Evolutionary conservation across 2,797 vertebrate genomes (phyloP).

Genomic region (Tauraco hartlaubi): DNA sequence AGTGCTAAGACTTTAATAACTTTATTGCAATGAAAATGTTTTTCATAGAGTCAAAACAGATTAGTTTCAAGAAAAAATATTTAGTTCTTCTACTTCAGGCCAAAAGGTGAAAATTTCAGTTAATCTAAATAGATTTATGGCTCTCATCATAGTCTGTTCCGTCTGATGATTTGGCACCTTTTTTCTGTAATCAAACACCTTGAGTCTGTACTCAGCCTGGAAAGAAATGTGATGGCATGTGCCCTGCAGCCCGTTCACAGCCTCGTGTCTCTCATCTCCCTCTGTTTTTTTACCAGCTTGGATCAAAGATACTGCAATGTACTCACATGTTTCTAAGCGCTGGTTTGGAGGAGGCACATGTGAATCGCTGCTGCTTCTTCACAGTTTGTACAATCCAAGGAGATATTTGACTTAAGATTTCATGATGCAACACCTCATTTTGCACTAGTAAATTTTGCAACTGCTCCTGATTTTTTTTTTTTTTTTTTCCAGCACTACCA

Average conservation of each 20-base stretch:
- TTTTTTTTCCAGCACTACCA: background rate
- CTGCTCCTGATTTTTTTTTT: conserved; percentile 56
- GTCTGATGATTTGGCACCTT: conserved; percentile 25
- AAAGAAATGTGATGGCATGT: accelerated
- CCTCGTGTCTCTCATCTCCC: background rate
- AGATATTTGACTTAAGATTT: conserved; percentile 17
- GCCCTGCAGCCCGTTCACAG: background rate
- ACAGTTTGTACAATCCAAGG: background rate
- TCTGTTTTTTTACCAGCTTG: background rate
- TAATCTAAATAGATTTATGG: conserved; percentile 67
- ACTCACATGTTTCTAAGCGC: accelerated
- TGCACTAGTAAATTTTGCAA: conserved; percentile 68
- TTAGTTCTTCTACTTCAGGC: conserved; percentile 29
- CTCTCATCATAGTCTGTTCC: conserved; percentile 17
- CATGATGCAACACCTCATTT: conserved; percentile 19
- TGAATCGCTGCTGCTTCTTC: background rate
- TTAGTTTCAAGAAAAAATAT: conserved; percentile 68
- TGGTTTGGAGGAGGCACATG: accelerated
- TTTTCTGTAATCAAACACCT: conserved; percentile 38
- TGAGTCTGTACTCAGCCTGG: background rate
- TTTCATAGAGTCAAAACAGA: conserved; percentile 68
- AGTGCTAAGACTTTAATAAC: conserved; percentile 76
- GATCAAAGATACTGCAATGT: accelerated
- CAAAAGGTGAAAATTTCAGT: conserved; percentile 55
- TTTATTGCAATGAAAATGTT: conserved; percentile 69